Evolutionary conservation across 2,797 vertebrate genomes (phyloP).

Genomic region (Melanotaenia boesemani): DNA sequence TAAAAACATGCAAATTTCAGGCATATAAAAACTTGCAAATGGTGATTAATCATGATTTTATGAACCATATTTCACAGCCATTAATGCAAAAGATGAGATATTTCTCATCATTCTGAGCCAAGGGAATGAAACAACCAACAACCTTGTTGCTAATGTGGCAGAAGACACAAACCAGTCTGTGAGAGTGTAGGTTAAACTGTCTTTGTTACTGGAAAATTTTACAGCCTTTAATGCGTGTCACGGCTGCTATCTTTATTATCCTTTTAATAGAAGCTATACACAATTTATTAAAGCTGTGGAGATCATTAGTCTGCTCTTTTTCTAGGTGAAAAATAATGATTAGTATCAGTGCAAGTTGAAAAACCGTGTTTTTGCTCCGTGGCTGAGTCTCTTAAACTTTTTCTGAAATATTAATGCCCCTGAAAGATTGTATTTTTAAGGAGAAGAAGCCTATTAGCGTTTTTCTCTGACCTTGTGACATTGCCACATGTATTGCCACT

Average conservation of each 20-base stretch:
- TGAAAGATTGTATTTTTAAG: constrained; percentile 67
- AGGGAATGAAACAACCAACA: background rate
- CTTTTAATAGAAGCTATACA: constrained; percentile 5
- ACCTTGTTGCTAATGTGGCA: background rate
- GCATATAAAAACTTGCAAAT: too few species aligned
- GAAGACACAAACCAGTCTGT: background rate
- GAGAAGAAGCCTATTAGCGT: constrained; percentile 62
- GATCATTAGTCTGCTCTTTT: constrained; percentile 48
- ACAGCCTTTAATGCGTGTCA: background rate
- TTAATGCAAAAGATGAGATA: background rate
- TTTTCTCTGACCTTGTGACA: constrained; percentile 72
- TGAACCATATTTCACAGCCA: too few species aligned
- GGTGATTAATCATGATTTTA: too few species aligned
- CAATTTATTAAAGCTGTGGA: constrained; percentile 25
- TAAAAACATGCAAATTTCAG: too few species aligned
- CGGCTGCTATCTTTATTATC: constrained; percentile 8
- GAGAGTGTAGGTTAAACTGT: background rate
- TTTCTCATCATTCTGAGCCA: background rate
- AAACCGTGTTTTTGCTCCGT: constrained; percentile 46
- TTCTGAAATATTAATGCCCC: constrained; percentile 74
- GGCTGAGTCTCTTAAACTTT: constrained; percentile 57
- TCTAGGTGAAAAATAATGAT: constrained; percentile 48
- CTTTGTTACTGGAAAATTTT: constrained; percentile 6
- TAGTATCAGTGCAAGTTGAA: constrained; percentile 36
- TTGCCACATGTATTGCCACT: constrained; percentile 60